Base-by-base conservation (phyloP, 2,797 vertebrate species). In the Botia almorhae region DNA sequence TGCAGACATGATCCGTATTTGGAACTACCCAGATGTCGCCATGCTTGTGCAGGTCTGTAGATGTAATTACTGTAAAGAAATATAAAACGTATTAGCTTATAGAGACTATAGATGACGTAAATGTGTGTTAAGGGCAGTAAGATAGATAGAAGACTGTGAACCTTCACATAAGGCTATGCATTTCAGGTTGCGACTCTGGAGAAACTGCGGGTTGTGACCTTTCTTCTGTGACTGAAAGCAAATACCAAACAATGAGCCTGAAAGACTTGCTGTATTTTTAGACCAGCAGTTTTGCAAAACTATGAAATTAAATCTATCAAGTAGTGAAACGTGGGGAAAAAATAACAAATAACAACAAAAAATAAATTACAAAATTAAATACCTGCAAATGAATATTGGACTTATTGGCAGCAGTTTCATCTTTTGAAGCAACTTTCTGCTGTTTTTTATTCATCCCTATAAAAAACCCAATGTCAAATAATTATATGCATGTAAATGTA, bases 161-260 rank as follows among this genome's bases (percentile, higher is more conserved):
- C 95, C 95, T 96, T 96, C 95, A 92, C 95, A 96, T 94, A 97
- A 96, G 94, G 96, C 96, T 91, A 97, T 96, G 91, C 96, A 97
- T 90, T 97, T 97, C 91, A 97, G 91, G 87, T 96, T 97, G 85
- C 96, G 95, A 88, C 96, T 97, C 89, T 97, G 96, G 90, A 97
- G 91, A 91, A 96, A 97, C 74, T 96, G 95, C 23, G 96, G 95
- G 73, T 96, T 95, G 80, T 95, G 95, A 87, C 95, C 95, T 90
- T 96, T 96, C 87, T 95, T 96, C 92, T 96, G 95, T 85, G 94
- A 94, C 96, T 97, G 86, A 12, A 85, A 76, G 48, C 3, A 21
- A 55, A 68, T 11, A 69, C 14, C 76, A 12, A 74, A 55, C 16
- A 82, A 12, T 43, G 13, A 29, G 58, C 12, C 19, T 29, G 23